Evolutionary conservation across 2,888 invertebrate genomes (phyloP), one percentile per base, ranked within the genome.

Genomic region (Acleris sparsana): DNA sequence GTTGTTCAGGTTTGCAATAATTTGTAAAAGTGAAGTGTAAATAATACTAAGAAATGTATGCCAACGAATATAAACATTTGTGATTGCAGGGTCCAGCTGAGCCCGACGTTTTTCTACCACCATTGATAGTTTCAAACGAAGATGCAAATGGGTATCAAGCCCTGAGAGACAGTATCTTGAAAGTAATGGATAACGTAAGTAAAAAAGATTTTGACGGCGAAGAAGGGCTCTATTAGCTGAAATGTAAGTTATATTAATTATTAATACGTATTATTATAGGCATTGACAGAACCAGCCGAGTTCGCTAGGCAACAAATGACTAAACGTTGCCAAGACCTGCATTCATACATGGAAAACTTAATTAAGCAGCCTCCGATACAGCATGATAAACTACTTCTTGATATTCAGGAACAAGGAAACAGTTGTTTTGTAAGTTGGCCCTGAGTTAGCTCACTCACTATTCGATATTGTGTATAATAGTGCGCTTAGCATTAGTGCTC

Each of bases 301-400:
- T 83, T 89, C 11, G 94, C 94, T 0, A 95, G 95, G 77, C 94
- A 94, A 75, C 94, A 95, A 73, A 94, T 95, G 70, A 94, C 93
- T 13, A 94, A 95, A 71, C 93, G 95, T 13, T 96, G 96, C 66
- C 95, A 96, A 79, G 95, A 96, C 69, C 85, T 97, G 25, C 95
- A 95, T 0, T 92, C 93, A 11, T 95, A 96, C 77, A 96, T 97
- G 95, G 96, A 97, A 81, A 95, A 92, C 39, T 85, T 97, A 2
- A 94, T 96, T 85, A 95, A 95, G 67, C 95, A 96, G 72, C 93
- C 94, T 16, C 93, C 94, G 0, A 94, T 94, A 72, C 80, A 90
- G 2, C 94, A 94, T 63, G 86, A 89, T 0, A 85, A 93, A 44
- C 87, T 95, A 39, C 93, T 94, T 71, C 81, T 95, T 59, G 94